Conservation (phyloP, 2,797 vertebrate genomes). For the Syndactyla subalaris region DNA sequence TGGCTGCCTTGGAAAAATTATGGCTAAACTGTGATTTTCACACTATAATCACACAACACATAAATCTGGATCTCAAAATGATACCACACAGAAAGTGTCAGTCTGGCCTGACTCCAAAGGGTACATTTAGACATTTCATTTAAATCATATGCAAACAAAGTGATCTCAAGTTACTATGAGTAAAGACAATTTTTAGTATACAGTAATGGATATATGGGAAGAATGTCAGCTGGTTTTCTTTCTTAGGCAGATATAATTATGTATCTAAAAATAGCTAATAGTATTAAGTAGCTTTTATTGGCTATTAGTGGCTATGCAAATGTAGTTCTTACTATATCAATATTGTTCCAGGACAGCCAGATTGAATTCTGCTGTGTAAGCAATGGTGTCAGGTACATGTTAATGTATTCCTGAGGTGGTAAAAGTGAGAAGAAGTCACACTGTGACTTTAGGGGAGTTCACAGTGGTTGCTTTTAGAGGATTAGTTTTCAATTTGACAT, state of each 20-base stretch:
- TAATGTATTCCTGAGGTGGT: neutral
- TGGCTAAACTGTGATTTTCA: neutral
- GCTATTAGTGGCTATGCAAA: neutral
- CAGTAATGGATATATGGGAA: neutral
- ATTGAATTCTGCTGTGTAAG: neutral
- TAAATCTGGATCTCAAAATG: neutral
- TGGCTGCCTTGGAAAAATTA: neutral
- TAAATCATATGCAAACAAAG: neutral
- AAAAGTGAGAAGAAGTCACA: neutral
- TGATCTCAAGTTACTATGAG: neutral
- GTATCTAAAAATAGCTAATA: neutral
- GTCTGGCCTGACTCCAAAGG: constrained; percentile 6
- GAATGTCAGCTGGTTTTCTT: neutral
- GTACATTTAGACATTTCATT: constrained; percentile 21
- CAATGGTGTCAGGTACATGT: neutral
- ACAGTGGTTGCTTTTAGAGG: neutral
- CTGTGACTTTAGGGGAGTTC: neutral
- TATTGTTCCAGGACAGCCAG: neutral
- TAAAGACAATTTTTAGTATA: neutral
- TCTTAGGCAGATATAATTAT: neutral
- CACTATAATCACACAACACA: neutral
- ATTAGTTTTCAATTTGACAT: neutral
- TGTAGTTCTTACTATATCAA: neutral
- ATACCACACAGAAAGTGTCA: neutral
- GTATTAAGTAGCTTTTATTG: neutral